Evolutionary conservation across 2,797 vertebrate genomes (phyloP).

Genomic region (Galago senegalensis): DNA sequence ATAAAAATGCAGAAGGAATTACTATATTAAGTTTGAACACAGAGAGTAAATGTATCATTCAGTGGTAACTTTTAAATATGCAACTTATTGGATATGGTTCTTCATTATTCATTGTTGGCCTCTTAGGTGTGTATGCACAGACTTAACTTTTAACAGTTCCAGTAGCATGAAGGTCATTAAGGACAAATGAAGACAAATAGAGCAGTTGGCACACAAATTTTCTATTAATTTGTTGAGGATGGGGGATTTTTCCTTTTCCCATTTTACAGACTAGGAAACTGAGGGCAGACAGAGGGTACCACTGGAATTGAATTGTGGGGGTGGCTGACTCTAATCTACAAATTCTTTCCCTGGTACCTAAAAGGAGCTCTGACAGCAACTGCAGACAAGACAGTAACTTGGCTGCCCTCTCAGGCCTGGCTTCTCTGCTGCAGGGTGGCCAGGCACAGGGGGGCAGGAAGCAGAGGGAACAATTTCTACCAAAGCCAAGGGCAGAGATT

Average conservation of each 20-base stretch:
- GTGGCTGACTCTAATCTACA: neutral
- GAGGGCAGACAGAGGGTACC: neutral
- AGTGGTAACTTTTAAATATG: neutral
- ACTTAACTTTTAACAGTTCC: slow-evolving; percentile 42
- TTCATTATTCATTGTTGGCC: slow-evolving; percentile 61
- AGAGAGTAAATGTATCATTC: slow-evolving; percentile 29
- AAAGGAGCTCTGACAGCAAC: neutral
- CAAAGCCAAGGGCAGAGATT: neutral
- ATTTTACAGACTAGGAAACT: neutral
- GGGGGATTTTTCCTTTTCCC: neutral
- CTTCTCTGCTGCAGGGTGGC: neutral
- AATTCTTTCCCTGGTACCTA: neutral
- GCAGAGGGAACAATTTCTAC: neutral
- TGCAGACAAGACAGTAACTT: neutral
- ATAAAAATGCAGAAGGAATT: slow-evolving; percentile 61
- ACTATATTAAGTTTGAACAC: slow-evolving; percentile 48
- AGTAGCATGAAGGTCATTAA: neutral
- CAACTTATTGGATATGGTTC: neutral
- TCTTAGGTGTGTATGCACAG: slow-evolving; percentile 41
- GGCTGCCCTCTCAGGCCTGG: neutral
- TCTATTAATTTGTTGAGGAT: neutral
- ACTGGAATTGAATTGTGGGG: neutral
- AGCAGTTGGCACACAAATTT: slow-evolving; percentile 55
- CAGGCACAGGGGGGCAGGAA: neutral
- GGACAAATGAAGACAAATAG: slow-evolving; percentile 37